A percentile compares a stretch with the other conserved stretches of the same genome.
Conservation (phyloP, 2,888 invertebrate species). For the Arge pagana region DNA sequence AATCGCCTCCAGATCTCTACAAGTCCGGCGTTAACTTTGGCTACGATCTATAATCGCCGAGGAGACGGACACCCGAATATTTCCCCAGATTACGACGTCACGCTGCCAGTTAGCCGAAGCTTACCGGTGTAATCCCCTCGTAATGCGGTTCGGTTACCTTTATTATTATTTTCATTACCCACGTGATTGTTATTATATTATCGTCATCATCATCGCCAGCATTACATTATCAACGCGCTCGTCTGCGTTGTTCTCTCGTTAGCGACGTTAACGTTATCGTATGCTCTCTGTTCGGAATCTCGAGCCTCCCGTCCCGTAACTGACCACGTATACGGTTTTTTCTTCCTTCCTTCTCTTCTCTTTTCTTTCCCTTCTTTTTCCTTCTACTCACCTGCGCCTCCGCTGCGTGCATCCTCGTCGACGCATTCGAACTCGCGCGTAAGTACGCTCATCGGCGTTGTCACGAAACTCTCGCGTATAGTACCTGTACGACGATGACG, state of each 20-base stretch:
- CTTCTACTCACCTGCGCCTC: neutral
- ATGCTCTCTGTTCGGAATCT: too few species aligned
- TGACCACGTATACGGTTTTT: too few species aligned
- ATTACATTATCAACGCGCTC: neutral
- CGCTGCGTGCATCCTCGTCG: neutral
- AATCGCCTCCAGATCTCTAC: conserved; percentile 26
- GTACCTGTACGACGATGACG: too few species aligned
- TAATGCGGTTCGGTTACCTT: conserved; percentile 41
- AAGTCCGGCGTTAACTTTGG: conserved; percentile 20
- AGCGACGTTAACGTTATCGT: too few species aligned
- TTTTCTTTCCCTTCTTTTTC: neutral
- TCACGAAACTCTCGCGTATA: too few species aligned
- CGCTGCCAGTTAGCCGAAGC: conserved; percentile 52
- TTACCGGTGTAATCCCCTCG: conserved; percentile 57
- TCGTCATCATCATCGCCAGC: neutral
- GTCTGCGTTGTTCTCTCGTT: too few species aligned
- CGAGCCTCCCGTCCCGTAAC: too few species aligned
- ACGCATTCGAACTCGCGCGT: neutral
- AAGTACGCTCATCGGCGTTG: too few species aligned
- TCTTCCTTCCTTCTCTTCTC: neutral
- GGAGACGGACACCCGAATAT: conserved; percentile 47
- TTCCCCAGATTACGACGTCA: conserved; percentile 58
- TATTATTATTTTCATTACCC: neutral
- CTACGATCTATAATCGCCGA: conserved; percentile 24
- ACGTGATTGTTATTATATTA: too few species aligned